Evolutionary conservation across 2,888 invertebrate species (phyloP).

Genomic region (Pollenia labialis): DNA sequence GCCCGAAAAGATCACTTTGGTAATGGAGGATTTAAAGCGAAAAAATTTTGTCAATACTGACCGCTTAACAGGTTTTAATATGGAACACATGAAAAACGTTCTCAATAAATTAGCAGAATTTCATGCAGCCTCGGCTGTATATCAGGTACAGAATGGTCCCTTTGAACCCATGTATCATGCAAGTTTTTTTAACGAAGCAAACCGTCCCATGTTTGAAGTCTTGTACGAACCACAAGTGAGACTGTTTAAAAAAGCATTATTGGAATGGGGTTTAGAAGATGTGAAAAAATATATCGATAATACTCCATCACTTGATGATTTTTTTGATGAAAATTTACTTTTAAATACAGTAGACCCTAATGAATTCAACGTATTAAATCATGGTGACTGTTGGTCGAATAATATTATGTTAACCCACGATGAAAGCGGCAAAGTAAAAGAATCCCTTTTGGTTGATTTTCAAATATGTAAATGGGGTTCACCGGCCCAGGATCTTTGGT

Average conservation of each 20-base stretch:
- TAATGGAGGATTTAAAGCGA: conserved; percentile 79
- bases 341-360: conserved; percentile 73
- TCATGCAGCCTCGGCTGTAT: conserved; percentile 80
- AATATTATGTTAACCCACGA: conserved; percentile 80
- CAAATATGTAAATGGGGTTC: conserved; percentile 80
- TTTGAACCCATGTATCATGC: conserved; percentile 70
- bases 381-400: conserved; percentile 81
- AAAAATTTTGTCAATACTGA: conserved; percentile 77
- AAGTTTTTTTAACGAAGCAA: conserved; percentile 70
- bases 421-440: conserved; percentile 74
- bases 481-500: conserved; percentile 80
- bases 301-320: conserved; percentile 49
- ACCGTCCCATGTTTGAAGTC: conserved; percentile 68
- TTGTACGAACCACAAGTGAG: conserved; percentile 59
- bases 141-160: conserved; percentile 76
- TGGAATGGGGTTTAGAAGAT: conserved; percentile 76
- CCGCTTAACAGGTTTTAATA: conserved; percentile 79
- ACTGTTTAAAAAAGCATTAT: conserved; percentile 73
- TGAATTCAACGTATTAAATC: conserved; percentile 80
- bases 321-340: conserved; percentile 68
- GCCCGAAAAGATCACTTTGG: conserved; percentile 76
- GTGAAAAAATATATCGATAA: conserved; percentile 75
- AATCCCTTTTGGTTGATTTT: conserved; percentile 80
- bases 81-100: conserved; percentile 77
- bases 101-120: conserved; percentile 79